Evolutionary conservation across 2,888 invertebrate species (phyloP), one percentile per base, ranked within the genome.

Genomic region (Gandaritis pyraliata): DNA sequence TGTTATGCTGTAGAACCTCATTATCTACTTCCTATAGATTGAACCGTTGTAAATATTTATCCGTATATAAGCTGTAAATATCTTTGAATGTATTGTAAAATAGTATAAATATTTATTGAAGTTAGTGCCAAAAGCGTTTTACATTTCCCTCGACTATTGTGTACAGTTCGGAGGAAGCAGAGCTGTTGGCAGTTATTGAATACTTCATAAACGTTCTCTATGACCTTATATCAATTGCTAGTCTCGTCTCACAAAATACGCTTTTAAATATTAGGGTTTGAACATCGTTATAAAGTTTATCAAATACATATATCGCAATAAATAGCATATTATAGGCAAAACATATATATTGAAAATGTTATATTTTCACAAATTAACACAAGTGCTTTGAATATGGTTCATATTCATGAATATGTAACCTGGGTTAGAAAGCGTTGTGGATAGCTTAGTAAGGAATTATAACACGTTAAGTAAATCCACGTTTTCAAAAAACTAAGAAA

Each of bases 51-150:
- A 74, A 71, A 78, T 90, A 78, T 75, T 68, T 78, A 76, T 76
- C 70, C 76, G 72, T 79, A 75, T 75, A 70, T 90, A 89, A 88
- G 87, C 81, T 92, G 91, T 92, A 92, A 87, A 91, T 92, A 76
- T 77, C 77, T 80, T 83, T 83, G 78, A 84, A 83, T 83, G 83
- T 86, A 85, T 82, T 88, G 85, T 90, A 88, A 85, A 81, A 77
- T 82, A 80, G 76, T 81, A 83, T 81, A 81, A 81, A 85, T 87
- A 86, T 60, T 86, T 86, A 88, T 88, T 80, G 79, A 89, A 87
- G 86, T 88, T 92, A 90, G 91, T 92, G 91, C 91, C 91, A 92
- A 92, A 87, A 87, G 89, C 87, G 86, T 87, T 83, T 81, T 82
- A 85, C 84, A 82, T 78, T 81, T 77, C 76, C 78, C 80, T 83